Percentiles rank a stretch among this genome's conserved stretches.
These are phyloP conservation scores for Caretta caretta DNA, from an alignment of 2,113 vertebrate species.

Conservation along the genomic window DNA sequence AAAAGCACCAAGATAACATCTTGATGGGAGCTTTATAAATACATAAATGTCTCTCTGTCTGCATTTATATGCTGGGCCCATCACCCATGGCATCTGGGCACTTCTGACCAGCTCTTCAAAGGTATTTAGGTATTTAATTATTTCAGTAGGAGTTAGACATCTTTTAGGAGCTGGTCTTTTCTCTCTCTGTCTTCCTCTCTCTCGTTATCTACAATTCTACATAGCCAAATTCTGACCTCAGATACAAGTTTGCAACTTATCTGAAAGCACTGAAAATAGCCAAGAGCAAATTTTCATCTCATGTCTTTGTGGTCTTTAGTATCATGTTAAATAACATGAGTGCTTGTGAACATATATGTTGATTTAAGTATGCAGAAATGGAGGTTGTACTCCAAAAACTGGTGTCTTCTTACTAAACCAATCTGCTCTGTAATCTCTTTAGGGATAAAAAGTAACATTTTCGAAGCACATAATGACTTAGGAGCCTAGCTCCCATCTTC, in stretches of 20 bases:
- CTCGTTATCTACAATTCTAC: neutral
- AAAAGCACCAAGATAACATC: neutral
- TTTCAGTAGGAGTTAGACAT: neutral
- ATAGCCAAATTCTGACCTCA: neutral
- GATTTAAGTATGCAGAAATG: neutral
- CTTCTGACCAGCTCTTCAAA: neutral
- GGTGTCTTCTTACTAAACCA: neutral
- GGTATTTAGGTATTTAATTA: neutral
- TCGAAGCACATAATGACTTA: neutral
- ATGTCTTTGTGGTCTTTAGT: neutral
- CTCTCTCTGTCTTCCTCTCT: neutral
- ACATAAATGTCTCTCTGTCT: neutral
- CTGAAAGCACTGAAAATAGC: neutral
- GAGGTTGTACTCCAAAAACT: neutral
- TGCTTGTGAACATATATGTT: fast-evolving
- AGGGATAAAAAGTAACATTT: neutral
- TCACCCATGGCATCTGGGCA: neutral
- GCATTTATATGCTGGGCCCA: neutral
- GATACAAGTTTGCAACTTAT: neutral
- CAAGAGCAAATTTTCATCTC: neutral
- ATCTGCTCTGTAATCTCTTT: neutral
- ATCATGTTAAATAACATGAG: neutral
- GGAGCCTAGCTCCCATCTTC: neutral
- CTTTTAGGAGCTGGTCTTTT: neutral
- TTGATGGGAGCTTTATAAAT: neutral